phyloP scores from a whole-genome alignment of 92 coral and sea anemone genomes.

The Paragorgia papillata region DNA sequence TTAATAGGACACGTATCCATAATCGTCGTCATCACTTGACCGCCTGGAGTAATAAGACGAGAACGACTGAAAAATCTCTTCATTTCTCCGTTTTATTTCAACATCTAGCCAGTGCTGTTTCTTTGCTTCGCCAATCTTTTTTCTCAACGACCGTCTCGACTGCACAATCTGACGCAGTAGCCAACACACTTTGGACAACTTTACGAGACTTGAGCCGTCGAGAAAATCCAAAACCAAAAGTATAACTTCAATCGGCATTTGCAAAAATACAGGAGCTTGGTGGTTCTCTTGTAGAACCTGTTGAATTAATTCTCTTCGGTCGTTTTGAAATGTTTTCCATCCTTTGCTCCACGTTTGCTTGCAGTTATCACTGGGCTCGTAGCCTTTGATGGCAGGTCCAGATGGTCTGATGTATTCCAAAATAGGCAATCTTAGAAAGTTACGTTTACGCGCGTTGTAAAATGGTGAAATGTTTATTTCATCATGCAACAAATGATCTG shows the following conservation, averaged over 20 bases:
- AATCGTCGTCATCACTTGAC: too few relatives aligned
- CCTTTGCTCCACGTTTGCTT: constrained; percentile 28
- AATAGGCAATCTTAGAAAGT: constrained; percentile 13
- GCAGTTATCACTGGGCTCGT: constrained; percentile 12
- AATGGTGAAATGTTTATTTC: not conserved
- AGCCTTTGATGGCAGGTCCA: not conserved
- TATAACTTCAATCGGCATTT: constrained; percentile 17
- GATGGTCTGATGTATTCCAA: constrained; percentile 16
- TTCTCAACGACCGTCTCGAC: not conserved
- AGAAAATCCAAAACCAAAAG: not conserved
- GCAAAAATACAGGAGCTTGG: not conserved
- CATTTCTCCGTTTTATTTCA: too few relatives aligned
- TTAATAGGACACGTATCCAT: too few relatives aligned
- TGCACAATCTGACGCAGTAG: constrained; percentile 4
- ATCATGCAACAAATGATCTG: not conserved
- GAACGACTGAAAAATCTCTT: too few relatives aligned
- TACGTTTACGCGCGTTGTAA: not conserved
- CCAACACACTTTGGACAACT: not conserved
- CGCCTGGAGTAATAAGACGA: too few relatives aligned
- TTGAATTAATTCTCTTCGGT: not conserved
- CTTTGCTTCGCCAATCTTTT: too few relatives aligned
- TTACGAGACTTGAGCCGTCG: constrained; percentile 3
- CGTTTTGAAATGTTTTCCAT: constrained; percentile 16
- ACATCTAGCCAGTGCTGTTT: too few relatives aligned
- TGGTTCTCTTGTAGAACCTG: constrained; percentile 24